These are phyloP conservation scores for Shinisaurus crocodilurus DNA, from an alignment of 2,113 vertebrate genomes.

Conservation along the genomic window DNA sequence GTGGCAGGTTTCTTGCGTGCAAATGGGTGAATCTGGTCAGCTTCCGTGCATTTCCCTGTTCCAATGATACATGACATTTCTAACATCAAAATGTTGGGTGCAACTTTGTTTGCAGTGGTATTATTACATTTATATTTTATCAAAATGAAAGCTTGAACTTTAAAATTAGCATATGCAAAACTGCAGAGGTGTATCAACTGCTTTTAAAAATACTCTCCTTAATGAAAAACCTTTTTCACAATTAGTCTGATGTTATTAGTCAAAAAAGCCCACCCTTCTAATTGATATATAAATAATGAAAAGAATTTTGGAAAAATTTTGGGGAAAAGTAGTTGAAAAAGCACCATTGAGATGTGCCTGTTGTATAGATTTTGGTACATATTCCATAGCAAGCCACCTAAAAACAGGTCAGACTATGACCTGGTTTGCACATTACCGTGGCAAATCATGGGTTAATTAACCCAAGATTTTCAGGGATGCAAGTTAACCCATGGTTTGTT, in stretches of 20 bases:
- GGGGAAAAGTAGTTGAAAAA: slow-evolving; percentile 36
- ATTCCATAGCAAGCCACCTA: not conserved
- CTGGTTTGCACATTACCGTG: no score
- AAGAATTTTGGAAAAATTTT: not conserved
- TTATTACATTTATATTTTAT: not conserved
- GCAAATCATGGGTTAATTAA: no score
- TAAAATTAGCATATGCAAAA: not conserved
- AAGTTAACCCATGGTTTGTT: no score
- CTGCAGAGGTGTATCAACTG: slow-evolving; percentile 27
- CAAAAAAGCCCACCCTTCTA: not conserved
- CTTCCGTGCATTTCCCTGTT: slow-evolving; percentile 55
- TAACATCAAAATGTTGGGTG: slow-evolving; percentile 26
- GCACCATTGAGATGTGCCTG: not conserved
- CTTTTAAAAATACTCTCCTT: slow-evolving; percentile 10
- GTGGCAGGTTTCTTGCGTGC: not conserved
- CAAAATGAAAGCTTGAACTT: slow-evolving; percentile 5
- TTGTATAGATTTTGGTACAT: not conserved
- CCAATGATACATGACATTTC: slow-evolving; percentile 45
- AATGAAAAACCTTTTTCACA: not conserved
- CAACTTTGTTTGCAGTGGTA: slow-evolving; percentile 8
- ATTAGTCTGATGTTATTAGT: no score
- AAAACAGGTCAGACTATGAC: no score
- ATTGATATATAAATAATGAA: slow-evolving; percentile 7
- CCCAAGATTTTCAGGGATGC: no score
- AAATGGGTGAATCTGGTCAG: slow-evolving; percentile 25